Base-by-base conservation (phyloP, 2,797 vertebrate genomes). In the Protosalanx chinensis region DNA sequence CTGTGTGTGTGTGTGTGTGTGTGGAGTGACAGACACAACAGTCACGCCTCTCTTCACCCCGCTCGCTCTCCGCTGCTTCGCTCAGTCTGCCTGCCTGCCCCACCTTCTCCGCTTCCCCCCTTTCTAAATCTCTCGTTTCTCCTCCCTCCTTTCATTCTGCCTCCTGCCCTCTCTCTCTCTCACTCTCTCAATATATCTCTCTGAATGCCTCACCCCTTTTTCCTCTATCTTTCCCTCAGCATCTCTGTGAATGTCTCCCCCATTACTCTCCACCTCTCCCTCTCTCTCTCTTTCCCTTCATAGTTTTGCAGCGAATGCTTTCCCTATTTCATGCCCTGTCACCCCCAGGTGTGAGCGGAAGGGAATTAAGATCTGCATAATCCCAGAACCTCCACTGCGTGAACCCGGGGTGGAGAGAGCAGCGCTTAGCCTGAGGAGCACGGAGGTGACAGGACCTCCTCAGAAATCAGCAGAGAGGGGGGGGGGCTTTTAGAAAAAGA, bases 251-350 rank as follows among this genome's bases (percentile, higher is more conserved):
- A 56, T 27, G n/a, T 64, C 23, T 67, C 33, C 72, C 29, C 23
- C 46, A 33, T 69, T 29, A 37, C 49, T 49, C 72, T 65, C 29
- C 18, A 32, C 13, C 67, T 63, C 65, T 71, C 68, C 62, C 69
- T 60, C 49, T 35, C 13, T 57, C 41, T 76, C 29, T 64, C 57
- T 70, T 8, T 62, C 27, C 59, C 27, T 69, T 61, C 85, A 64
- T 78, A 81, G 86, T 88, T 88, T 89, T 84, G 73, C 74, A 68
- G 66, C 30, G 76, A 87, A 81, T 82, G 83, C 77, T 89, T 86
- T 87, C 76, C 88, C 81, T 88, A 90, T 92, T 91, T 92, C 90
- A 91, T 89, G 90, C 84, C 88, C 86, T 85, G 88, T 86, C 91
- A 88, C 84, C 82, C 82, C 85, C 85, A 92, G 90, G 91, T 91